A percentile compares a stretch with the other conserved stretches of the same genome.
phyloP scores from a whole-genome alignment of 2,113 vertebrate genomes.

The Pampusana beccarii region DNA sequence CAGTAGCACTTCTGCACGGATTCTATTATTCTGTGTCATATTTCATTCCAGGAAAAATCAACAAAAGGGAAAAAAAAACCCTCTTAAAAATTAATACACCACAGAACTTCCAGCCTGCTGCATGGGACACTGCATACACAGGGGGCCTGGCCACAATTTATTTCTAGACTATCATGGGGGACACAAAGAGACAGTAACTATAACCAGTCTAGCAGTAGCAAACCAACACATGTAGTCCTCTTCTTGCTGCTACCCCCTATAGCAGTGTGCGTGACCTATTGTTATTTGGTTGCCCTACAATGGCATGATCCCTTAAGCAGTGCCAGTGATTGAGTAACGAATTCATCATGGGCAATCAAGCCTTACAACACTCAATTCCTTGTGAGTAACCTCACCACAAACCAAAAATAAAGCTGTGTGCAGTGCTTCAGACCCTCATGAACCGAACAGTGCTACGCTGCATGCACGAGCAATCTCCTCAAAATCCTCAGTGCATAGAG shows the following conservation, averaged over 20 bases:
- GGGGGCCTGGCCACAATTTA: background rate
- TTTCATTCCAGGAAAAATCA: background rate
- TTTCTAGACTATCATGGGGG: background rate
- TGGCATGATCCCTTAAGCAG: background rate
- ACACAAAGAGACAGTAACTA: background rate
- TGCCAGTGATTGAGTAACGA: background rate
- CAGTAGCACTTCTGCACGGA: background rate
- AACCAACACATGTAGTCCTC: background rate
- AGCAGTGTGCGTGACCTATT: background rate
- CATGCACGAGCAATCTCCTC: background rate
- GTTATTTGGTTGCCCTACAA: background rate
- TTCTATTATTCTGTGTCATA: background rate
- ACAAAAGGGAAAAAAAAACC: background rate
- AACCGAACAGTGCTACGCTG: background rate
- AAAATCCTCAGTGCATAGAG: background rate
- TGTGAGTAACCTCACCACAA: background rate
- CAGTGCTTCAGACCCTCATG: background rate
- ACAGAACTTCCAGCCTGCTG: background rate
- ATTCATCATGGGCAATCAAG: background rate
- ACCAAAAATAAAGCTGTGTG: background rate
- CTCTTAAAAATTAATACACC: background rate
- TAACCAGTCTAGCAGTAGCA: background rate
- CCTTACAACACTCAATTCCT: background rate
- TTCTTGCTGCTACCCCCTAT: background rate
- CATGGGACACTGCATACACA: background rate